These are phyloP conservation scores for Dinoponera quadriceps DNA, from an alignment of 1,140 invertebrate genomes.

Conservation along the genomic window DNA sequence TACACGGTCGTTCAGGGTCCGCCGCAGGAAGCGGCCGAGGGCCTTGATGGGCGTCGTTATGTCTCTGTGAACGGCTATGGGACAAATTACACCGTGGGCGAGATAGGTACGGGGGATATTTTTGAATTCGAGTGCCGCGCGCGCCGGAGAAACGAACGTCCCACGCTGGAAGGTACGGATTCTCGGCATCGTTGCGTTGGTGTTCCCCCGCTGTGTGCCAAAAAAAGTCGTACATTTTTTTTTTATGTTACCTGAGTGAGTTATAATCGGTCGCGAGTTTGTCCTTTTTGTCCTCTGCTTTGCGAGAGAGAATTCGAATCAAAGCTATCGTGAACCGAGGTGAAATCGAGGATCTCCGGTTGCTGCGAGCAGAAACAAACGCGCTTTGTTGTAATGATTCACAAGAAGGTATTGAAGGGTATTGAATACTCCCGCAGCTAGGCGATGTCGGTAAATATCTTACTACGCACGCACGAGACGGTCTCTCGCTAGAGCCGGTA, in stretches of 20 bases:
- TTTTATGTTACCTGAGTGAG: neutral
- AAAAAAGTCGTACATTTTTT: neutral
- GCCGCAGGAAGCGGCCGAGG: constrained; percentile 73
- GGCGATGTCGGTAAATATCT: neutral
- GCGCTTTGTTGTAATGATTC: too few relatives aligned
- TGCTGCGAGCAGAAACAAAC: neutral
- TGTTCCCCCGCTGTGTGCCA: neutral
- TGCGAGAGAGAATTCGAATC: neutral
- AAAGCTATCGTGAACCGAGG: neutral
- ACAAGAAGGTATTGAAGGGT: too few relatives aligned
- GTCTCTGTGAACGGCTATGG: constrained; percentile 69
- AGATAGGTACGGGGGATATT: constrained; percentile 17
- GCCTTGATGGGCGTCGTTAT: constrained; percentile 66
- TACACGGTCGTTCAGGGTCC: constrained; percentile 65
- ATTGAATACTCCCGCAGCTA: too few relatives aligned
- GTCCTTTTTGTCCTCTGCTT: too few relatives aligned
- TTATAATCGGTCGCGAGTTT: neutral
- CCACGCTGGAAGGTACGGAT: neutral
- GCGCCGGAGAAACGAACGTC: neutral
- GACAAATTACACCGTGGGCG: constrained; percentile 48
- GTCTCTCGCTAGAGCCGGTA: neutral
- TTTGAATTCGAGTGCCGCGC: neutral
- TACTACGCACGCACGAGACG: neutral
- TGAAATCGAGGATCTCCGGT: neutral
- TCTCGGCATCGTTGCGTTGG: neutral